Evolutionary conservation across 2,797 vertebrate species (phyloP).

Genomic region (Epinephelus malabaricus): DNA sequence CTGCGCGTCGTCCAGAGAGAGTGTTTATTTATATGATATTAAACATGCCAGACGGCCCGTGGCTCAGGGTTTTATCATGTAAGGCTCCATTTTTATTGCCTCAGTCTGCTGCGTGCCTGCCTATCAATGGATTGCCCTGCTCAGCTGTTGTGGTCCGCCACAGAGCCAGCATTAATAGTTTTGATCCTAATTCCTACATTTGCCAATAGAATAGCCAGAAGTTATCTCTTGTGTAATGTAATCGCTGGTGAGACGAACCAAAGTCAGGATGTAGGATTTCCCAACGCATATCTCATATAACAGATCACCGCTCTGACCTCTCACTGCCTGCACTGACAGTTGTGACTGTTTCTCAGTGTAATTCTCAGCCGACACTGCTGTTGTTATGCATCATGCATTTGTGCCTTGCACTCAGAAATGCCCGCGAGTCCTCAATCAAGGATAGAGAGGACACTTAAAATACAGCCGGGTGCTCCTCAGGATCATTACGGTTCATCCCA

Average conservation of each 20-base stretch:
- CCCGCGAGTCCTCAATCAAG: slow-evolving; percentile 72
- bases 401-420: slow-evolving; percentile 54
- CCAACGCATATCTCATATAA: slow-evolving; percentile 4
- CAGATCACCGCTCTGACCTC: slow-evolving; percentile 21
- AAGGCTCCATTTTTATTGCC: slow-evolving; percentile 34
- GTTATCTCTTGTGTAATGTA: slow-evolving; percentile 42
- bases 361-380: slow-evolving; percentile 30
- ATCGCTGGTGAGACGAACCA: slow-evolving; percentile 31
- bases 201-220: slow-evolving; percentile 25
- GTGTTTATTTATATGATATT: slow-evolving; percentile 60
- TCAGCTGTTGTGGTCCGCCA: slow-evolving; percentile 6
- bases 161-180: slow-evolving; percentile 42
- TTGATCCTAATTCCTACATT: slow-evolving; percentile 49
- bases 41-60: slow-evolving; percentile 23
- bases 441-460: slow-evolving; percentile 73
- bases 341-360: slow-evolving; percentile 27
- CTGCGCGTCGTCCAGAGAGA: slow-evolving; percentile 28
- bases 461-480: slow-evolving; percentile 70
- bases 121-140: slow-evolving; percentile 36
- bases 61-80: slow-evolving; percentile 45
- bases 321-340: not conserved
- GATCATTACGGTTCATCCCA: slow-evolving; percentile 75
- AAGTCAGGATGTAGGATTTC: slow-evolving; percentile 26
- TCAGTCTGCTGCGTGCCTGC: slow-evolving; percentile 22
- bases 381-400: slow-evolving; percentile 38